phyloP scores from a whole-genome alignment of 2,888 invertebrate species.

The Tanytarsus gracilentus region DNA sequence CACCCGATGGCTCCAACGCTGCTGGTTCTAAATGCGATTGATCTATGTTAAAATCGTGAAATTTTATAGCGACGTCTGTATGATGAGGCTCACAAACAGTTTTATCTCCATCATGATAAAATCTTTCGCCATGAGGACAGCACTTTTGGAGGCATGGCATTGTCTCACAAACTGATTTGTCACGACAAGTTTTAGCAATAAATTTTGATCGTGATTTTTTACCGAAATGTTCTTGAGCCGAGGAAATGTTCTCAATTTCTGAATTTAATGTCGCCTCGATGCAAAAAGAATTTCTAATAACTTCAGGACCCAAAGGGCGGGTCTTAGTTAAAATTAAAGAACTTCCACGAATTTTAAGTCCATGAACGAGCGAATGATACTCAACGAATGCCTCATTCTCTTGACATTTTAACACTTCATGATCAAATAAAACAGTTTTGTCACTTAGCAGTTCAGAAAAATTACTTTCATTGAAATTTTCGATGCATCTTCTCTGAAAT shows the following conservation, averaged over 20 bases:
- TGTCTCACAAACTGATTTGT: slow-evolving; percentile 33
- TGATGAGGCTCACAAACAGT: slow-evolving; percentile 36
- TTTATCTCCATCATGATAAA: slow-evolving; percentile 35
- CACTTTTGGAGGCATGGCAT: slow-evolving; percentile 40
- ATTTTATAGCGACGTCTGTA: slow-evolving; percentile 32
- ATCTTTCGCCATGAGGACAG: slow-evolving; percentile 38
- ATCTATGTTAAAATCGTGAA: slow-evolving; percentile 35
- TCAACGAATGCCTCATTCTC: slow-evolving; percentile 37
- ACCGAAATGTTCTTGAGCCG: not conserved
- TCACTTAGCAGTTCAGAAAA: slow-evolving; percentile 32
- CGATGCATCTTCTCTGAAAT: slow-evolving; percentile 33
- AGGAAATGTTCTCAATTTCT: not conserved
- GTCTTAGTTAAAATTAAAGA: slow-evolving; percentile 32
- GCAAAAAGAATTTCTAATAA: slow-evolving; percentile 35
- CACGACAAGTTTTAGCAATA: slow-evolving; percentile 31
- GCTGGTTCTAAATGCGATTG: slow-evolving; percentile 33
- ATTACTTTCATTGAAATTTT: slow-evolving; percentile 19
- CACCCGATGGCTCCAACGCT: slow-evolving; percentile 38
- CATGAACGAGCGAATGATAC: slow-evolving; percentile 34
- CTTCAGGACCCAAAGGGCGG: slow-evolving; percentile 24
- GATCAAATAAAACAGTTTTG: slow-evolving; percentile 35
- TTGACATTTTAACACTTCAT: slow-evolving; percentile 35
- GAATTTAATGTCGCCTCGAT: slow-evolving; percentile 36
- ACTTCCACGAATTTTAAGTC: slow-evolving; percentile 34
- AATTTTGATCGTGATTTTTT: slow-evolving; percentile 6